Base-by-base conservation (phyloP, 2,797 vertebrate species). In the Mormyrops attenuatus region DNA sequence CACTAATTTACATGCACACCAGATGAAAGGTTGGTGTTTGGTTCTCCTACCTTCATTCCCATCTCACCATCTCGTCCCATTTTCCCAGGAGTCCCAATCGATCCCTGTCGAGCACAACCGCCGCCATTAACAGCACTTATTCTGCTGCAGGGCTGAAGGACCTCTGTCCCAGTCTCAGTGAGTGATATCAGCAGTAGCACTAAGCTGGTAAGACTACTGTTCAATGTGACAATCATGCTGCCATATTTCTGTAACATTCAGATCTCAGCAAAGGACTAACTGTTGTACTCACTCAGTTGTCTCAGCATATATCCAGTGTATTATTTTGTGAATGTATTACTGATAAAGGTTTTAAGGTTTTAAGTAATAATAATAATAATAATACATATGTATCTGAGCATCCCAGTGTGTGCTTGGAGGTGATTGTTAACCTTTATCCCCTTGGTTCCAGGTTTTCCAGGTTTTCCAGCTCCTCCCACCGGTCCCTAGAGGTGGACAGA, bases 381-480 rank as follows among this genome's bases (percentile, higher is more conserved):
- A 30, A 7, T 13, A 3, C 5, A n/a, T 55, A 22, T 53, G 22
- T 86, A 22, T n/a, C 22, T 52, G 0, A 3, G 38, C 11, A 86
- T 88, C 7, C 5, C 2, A 22, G 15, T 63, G 53, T 47, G 52
- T 44, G 55, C 22, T 88, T 55, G 50, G 22, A 13, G 9, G 20
- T 15, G 44, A 38, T 41, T 26, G 38, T 86, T 93, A 93, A 96
- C 96, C 95, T 95, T 95, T 90, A 92, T 34, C 88, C 96, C 96
- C 93, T 93, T 92, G 84, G 90, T 90, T 90, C 95, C 95, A 1
- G 77, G 90, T 57, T 91, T 84, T 73, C 95, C 96, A 30, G 90
- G 0, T 80, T 91, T 1, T 1, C 96, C 96, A 20, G 85, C 77
- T 0, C 92, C 92, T 55, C 96, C 96, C 26, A 1, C 3, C 63